Evolutionary conservation across 2,888 invertebrate species (phyloP).

Genomic region (Nomada ruficornis): DNA sequence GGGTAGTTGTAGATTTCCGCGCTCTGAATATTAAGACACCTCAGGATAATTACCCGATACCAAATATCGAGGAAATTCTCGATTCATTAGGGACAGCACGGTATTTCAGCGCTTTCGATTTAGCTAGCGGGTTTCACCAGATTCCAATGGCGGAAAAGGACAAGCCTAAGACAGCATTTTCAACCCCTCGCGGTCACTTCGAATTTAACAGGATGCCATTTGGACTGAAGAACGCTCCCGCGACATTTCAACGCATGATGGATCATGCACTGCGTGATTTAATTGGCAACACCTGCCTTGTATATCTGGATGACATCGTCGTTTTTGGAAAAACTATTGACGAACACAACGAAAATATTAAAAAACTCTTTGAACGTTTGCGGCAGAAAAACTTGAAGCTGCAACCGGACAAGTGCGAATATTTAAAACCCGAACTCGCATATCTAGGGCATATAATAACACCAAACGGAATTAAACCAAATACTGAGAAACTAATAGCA

Average conservation of each 20-base stretch:
- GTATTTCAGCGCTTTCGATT: neutral
- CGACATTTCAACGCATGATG: constrained; percentile 22
- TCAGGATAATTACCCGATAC: neutral
- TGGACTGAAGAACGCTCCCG: constrained; percentile 28
- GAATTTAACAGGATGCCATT: constrained; percentile 38
- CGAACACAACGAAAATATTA: constrained; percentile 3
- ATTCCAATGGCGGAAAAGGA: neutral
- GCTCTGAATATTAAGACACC: neutral
- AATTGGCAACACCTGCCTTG: constrained; percentile 7
- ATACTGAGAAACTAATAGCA: neutral
- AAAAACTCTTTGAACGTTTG: neutral
- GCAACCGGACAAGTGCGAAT: neutral
- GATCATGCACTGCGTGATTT: constrained; percentile 3
- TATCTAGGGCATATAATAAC: constrained; percentile 39
- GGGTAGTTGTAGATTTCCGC: neutral
- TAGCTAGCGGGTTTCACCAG: neutral
- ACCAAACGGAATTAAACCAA: constrained; percentile 9
- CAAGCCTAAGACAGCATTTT: constrained; percentile 23
- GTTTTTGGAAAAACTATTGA: constrained; percentile 1
- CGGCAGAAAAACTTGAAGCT: neutral
- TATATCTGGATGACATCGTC: constrained; percentile 31
- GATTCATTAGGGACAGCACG: neutral
- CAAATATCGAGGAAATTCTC: neutral
- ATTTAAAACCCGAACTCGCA: constrained; percentile 10
- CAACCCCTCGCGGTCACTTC: constrained; percentile 27